phyloP scores from a whole-genome alignment of 2,888 invertebrate species.

The Arge pagana region DNA sequence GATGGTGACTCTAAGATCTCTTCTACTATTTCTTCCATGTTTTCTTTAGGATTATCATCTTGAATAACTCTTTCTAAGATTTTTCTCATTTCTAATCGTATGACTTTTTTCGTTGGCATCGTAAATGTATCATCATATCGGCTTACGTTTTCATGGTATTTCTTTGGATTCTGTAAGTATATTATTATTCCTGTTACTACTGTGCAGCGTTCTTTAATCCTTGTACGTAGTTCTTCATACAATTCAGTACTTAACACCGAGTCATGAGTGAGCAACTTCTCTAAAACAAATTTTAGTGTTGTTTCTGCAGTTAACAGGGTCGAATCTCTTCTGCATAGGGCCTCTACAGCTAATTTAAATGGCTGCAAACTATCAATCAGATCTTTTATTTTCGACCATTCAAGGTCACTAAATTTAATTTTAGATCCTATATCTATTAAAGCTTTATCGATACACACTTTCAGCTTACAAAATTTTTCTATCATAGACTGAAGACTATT shows the following conservation, averaged over 20 bases:
- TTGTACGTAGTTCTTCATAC: constrained; percentile 7
- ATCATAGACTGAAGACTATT: constrained; percentile 31
- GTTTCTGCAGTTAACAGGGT: constrained; percentile 23
- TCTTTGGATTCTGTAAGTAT: constrained; percentile 28
- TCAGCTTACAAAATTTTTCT: constrained; percentile 29
- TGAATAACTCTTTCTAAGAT: constrained; percentile 19
- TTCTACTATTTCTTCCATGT: too few relatives aligned
- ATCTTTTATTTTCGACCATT: constrained; percentile 34
- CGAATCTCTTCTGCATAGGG: constrained; percentile 26
- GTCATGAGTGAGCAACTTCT: constrained; percentile 18
- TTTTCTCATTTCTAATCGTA: constrained; percentile 20
- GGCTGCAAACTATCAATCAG: constrained; percentile 26
- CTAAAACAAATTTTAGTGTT: constrained; percentile 22
- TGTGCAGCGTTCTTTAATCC: constrained; percentile 25
- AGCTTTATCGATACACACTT: constrained; percentile 36
- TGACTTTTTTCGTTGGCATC: constrained; percentile 15
- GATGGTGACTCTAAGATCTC: constrained; percentile 15
- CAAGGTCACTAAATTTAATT: constrained; percentile 31
- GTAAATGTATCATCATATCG: constrained; percentile 9
- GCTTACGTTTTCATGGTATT: constrained; percentile 26
- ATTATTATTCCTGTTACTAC: constrained; percentile 26
- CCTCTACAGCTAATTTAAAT: constrained; percentile 25
- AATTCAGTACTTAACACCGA: constrained; percentile 14
- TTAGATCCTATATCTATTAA: constrained; percentile 35
- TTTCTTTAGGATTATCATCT: not conserved